These are phyloP conservation scores for Xenopus petersii DNA, from an alignment of 2,797 vertebrate species.

Conservation along the genomic window DNA sequence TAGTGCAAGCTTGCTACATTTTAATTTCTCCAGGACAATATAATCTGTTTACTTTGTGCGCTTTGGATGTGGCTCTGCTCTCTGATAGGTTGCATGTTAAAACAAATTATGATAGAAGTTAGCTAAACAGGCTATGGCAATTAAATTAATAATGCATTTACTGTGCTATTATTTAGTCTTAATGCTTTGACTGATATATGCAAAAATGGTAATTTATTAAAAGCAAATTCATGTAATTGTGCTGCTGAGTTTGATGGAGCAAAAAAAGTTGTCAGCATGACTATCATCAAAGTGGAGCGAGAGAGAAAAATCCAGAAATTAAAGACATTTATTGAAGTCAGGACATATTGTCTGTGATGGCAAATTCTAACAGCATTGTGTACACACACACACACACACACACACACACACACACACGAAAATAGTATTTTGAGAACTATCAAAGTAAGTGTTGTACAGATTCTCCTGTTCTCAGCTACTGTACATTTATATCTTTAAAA, in stretches of 20 bases:
- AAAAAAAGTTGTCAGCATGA: conserved; percentile 90
- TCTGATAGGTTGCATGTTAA: conserved; percentile 64
- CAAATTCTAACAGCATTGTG: conserved; percentile 34
- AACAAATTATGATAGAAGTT: conserved; percentile 88
- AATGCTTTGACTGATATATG: conserved; percentile 96
- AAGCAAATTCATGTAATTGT: conserved; percentile 96
- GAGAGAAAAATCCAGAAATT: conserved; percentile 59
- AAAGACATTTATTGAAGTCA: conserved; percentile 57
- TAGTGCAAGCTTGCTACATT: conserved; percentile 71
- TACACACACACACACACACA: not conserved
- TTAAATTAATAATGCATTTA: conserved; percentile 99
- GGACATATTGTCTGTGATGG: conserved; percentile 48
- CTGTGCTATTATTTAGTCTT: conserved; percentile 89
- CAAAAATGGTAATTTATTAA: conserved; percentile 98
- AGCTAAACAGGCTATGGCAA: conserved; percentile 95
- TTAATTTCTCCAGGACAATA: conserved; percentile 64
- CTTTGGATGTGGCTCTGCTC: conserved; percentile 67
- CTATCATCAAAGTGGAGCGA: conserved; percentile 78
- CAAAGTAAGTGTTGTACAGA: conserved; percentile 1
- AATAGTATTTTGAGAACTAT: conserved; percentile 33
- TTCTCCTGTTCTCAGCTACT: not conserved
- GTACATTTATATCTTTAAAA: not conserved
- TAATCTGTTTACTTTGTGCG: conserved; percentile 66
- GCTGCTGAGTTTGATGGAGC: conserved; percentile 89
- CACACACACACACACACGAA: not conserved